phyloP scores from a whole-genome alignment of 2,797 vertebrate genomes.

The Eremophila alpestris region DNA sequence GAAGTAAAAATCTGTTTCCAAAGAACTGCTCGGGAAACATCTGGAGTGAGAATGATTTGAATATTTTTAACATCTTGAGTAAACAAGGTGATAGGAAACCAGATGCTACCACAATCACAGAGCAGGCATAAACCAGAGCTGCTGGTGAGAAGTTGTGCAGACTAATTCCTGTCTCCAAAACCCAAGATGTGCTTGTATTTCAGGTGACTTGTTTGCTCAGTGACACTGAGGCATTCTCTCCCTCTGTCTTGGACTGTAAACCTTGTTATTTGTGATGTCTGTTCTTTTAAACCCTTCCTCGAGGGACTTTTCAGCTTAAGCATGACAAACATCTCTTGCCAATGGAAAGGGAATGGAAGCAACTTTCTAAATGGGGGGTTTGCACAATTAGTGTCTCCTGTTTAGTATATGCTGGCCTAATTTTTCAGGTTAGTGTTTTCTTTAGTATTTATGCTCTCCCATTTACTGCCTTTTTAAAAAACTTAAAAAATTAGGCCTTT shows the following conservation, averaged over 20 bases:
- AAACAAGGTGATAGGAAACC: neutral
- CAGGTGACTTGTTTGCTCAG: neutral
- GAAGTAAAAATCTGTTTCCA: neutral
- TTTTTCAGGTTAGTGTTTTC: neutral
- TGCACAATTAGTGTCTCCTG: neutral
- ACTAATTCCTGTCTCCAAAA: neutral
- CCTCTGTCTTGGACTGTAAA: neutral
- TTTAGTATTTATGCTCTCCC: neutral
- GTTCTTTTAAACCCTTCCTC: neutral
- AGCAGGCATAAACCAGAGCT: neutral
- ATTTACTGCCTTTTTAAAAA: neutral
- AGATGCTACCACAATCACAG: neutral
- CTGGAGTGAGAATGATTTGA: neutral
- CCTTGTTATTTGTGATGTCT: neutral
- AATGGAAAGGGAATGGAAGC: neutral
- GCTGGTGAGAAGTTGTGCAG: neutral
- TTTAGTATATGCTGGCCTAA: neutral
- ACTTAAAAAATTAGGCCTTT: neutral
- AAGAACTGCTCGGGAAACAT: constrained; percentile 23
- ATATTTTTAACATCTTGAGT: neutral
- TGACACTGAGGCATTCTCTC: neutral
- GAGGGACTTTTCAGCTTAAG: neutral
- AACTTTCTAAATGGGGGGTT: neutral
- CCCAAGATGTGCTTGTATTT: neutral
- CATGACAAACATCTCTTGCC: neutral